Conservation (phyloP, 2,888 invertebrate species). For the Heliconius ethilla region DNA sequence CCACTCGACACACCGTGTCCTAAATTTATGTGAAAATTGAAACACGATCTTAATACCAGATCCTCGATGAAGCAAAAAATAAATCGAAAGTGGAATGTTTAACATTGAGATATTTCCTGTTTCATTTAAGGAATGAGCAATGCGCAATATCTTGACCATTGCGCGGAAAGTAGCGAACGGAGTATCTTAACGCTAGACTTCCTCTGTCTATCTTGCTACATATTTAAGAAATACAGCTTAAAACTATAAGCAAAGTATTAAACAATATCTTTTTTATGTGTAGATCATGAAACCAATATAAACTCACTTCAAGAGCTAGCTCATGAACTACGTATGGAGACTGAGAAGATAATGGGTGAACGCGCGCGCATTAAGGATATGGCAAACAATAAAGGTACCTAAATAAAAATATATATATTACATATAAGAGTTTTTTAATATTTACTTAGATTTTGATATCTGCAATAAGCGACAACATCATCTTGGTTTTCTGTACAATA, state of each 20-base stretch:
- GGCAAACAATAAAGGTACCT: constrained; percentile 70
- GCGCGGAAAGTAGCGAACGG: too few relatives aligned
- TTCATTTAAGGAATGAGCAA: neutral
- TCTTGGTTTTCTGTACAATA: neutral
- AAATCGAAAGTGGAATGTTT: neutral
- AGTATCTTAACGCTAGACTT: too few relatives aligned
- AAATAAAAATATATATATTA: constrained; percentile 24
- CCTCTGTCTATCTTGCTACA: too few relatives aligned
- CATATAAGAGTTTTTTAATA: neutral
- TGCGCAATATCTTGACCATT: too few relatives aligned
- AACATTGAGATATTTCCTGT: neutral
- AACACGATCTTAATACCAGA: neutral
- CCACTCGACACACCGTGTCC: neutral
- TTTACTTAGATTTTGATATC: too few relatives aligned
- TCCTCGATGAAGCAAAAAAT: neutral
- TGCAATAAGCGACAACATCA: too few relatives aligned
- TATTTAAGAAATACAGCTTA: too few relatives aligned
- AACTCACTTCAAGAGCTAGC: constrained; percentile 74
- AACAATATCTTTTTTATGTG: constrained; percentile 6
- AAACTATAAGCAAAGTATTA: neutral
- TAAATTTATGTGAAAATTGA: neutral
- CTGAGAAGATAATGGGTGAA: constrained; percentile 76
- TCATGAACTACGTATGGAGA: constrained; percentile 74
- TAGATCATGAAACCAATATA: constrained; percentile 74
- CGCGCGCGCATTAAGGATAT: constrained; percentile 73